Evolutionary conservation across 2,113 vertebrate species (phyloP), one percentile per base, ranked within the genome.

Genomic region (Platichthys flesus): DNA sequence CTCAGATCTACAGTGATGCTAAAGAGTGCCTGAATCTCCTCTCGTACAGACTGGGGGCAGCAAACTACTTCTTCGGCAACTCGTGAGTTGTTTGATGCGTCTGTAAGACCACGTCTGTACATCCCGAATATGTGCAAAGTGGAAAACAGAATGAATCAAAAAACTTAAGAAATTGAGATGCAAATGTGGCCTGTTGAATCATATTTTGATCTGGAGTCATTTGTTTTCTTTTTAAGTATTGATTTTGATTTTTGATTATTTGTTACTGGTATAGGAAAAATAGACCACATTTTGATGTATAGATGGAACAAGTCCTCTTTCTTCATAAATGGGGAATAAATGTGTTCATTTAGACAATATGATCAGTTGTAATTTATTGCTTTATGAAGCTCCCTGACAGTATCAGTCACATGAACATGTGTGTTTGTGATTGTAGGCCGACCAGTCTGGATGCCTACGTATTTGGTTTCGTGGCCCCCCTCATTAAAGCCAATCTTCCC

Each of bases 1-100:
- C 23, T 74, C 79, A 99, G 98, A 96, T 99, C 89, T 98, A 99
- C 94, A 97, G 95, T 87, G 97, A 99, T 91, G 98, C 97, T 90
- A 98, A 97, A 93, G 98, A 99, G 88, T 98, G 97, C 92, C 95
- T 99, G 86, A 99, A 99, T 90, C 95, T 98, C 79, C 94, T 99
- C 49, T 98, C 97, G 57, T 94, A 97, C 93, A 95, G 97, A 93
- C 89, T 99, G 90, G 97, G 97, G 79, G 93, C 95, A 67, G 96
- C 94, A 74, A 93, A 94, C 84, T 98, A 95, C 94, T 99, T 97
- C 93, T 99, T 99, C 93, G 97, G 96, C 93, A 95, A 95, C 92
- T 94, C 2, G 97, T 99, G 85, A 96, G 97, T 96, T 67, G 9
- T 76, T 31, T 7, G 20, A 18, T 51, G 47, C 15, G 6, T 51